Evolutionary conservation across 2,888 invertebrate genomes (phyloP).

Genomic region (Tipula lateralis): DNA sequence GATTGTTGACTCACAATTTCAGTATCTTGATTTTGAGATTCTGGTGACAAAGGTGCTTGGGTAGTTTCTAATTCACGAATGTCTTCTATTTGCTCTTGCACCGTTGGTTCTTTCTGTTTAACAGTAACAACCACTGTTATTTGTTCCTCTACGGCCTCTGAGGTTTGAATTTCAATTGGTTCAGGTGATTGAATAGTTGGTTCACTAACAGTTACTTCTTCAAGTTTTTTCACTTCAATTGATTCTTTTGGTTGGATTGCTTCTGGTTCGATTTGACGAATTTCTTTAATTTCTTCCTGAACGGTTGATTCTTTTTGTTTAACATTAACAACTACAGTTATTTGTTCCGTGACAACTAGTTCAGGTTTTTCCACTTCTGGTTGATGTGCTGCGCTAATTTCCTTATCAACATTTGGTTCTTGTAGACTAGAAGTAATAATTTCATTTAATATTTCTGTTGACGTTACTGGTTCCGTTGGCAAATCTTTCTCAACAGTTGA

Average conservation of each 20-base stretch:
- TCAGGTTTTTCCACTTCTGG: not conserved
- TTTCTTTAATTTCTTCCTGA: not conserved
- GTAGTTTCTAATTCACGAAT: not conserved
- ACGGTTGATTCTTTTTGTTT: conserved; percentile 13
- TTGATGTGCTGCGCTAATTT: conserved; percentile 14
- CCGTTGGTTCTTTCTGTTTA: not conserved
- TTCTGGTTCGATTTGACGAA: not conserved
- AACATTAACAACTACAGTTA: not conserved
- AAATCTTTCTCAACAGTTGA: not conserved
- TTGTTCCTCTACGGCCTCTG: not conserved
- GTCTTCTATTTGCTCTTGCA: not conserved
- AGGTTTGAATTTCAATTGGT: not conserved
- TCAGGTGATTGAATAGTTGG: not conserved
- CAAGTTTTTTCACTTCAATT: not conserved
- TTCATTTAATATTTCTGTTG: conserved; percentile 30
- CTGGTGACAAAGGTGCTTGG: no score
- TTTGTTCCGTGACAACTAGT: not conserved
- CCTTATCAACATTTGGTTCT: conserved; percentile 28
- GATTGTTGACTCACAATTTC: no score
- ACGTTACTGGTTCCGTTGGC: conserved; percentile 30
- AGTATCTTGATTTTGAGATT: no score
- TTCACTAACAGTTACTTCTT: not conserved
- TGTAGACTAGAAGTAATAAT: conserved; percentile 16
- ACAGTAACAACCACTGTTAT: not conserved
- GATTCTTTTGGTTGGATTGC: not conserved